phyloP scores from a whole-genome alignment of 2,113 vertebrate species.

The Pogona vitticeps region DNA sequence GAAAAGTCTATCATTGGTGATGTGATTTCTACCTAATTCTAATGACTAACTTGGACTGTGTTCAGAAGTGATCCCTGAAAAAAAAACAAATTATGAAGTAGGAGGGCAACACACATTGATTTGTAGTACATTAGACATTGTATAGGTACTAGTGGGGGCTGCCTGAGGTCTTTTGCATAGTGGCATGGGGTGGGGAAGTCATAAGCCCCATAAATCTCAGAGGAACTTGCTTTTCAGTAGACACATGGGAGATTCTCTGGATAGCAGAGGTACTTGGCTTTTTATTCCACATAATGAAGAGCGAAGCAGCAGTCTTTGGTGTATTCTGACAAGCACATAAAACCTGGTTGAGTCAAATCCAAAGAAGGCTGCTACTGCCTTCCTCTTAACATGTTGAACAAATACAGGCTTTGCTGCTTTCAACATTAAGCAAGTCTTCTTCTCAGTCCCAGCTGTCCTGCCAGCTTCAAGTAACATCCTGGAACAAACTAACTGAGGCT shows the following conservation, averaged over 20 bases:
- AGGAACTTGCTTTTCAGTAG: not conserved
- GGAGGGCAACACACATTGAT: not conserved
- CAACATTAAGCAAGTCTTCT: not conserved
- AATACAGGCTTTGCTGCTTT: not conserved
- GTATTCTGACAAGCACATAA: not conserved
- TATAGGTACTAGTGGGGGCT: not conserved
- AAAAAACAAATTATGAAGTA: not conserved
- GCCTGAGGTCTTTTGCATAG: not conserved
- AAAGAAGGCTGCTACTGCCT: not conserved
- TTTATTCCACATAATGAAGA: not conserved
- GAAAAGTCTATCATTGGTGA: not conserved
- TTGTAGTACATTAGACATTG: too few species aligned
- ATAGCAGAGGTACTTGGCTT: not conserved
- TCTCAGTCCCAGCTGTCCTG: not conserved
- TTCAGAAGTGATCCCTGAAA: not conserved
- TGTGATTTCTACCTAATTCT: too few species aligned
- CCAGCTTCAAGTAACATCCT: not conserved
- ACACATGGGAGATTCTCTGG: not conserved
- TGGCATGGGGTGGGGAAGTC: not conserved
- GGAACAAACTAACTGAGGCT: not conserved
- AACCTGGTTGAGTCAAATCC: not conserved
- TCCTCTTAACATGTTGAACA: not conserved
- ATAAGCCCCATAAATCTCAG: not conserved
- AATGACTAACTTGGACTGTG: too few species aligned
- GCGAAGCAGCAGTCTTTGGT: not conserved